Base-by-base conservation (phyloP, 2,113 vertebrate species). In the Aplodontia rufa region DNA sequence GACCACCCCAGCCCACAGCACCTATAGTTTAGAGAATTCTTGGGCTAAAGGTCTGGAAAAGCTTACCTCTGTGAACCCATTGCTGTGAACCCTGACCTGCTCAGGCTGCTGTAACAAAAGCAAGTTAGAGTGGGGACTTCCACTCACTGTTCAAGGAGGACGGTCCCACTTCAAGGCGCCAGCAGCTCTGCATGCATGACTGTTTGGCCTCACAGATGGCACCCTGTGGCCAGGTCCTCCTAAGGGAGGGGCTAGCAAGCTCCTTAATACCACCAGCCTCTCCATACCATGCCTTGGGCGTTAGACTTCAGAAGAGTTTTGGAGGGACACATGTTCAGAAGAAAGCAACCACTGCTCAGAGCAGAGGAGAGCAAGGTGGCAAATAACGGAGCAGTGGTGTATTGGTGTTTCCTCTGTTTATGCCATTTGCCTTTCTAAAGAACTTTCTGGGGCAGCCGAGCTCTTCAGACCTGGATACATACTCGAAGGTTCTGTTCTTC, bases 141-240 rank as follows among this genome's bases (percentile, higher is more conserved):
- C 35, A 26, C 19, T 28, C 85, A 26, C 37, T 7, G 26, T 47
- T 72, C 19, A 16, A 42, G 78, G 53, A 40, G 10, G 9, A 12
- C 16, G 19, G 64, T 19, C 26, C 55, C 32, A 40, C 30, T 8
- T 4, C 40, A 11, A 3, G 30, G 32, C 42, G 3, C 68, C 55
- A 1, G 40, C 8, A 10, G 37, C 13, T 42, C 8, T 0, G 42
- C 6, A 0, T 37, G 5, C 9, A 55, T 47, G 68, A 30, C 6
- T 16, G n/a, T 28, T 7, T 16, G 28, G 40, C 24, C 9, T 64
- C 76, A 24, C 24, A 45, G 47, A 8, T 0, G 3, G 6, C 6
- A 2, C 28, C 75, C 16, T 12, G 5, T 3, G 40, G 47, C 87
- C 7, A 0, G 24, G 58, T 60, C 58, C 58, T 60, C 58, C 3